Conservation (phyloP, 1,140 invertebrate genomes). For the Meloidogyne chitwoodi region DNA sequence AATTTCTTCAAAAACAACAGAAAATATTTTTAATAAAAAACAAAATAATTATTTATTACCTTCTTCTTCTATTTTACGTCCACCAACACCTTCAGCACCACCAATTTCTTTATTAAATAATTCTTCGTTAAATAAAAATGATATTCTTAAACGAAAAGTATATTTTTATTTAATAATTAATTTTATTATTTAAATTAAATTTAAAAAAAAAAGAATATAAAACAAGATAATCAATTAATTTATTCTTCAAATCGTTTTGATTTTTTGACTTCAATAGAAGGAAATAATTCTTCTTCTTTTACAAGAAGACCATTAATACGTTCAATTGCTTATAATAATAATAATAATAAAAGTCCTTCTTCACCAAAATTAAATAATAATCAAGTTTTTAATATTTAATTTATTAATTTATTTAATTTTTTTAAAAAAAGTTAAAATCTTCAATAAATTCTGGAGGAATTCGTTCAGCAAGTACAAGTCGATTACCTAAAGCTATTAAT, state of each 20-base stretch:
- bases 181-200: no score
- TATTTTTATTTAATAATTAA: no score
- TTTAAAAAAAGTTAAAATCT: not conserved
- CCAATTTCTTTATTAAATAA: conserved; percentile 20
- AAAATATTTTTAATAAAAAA: not conserved
- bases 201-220: no score
- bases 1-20: conserved; percentile 1
- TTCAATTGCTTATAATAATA: not conserved
- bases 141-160: no score
- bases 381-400: not conserved
- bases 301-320: conserved; percentile 3
- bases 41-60: not conserved
- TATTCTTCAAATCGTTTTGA: not conserved
- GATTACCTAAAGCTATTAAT: conserved; percentile 5
- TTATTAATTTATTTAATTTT: not conserved
- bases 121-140: not conserved
- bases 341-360: not conserved
- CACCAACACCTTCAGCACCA: conserved; percentile 24
- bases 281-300: not conserved
- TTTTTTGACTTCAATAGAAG: not conserved
- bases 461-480: conserved; percentile 11
- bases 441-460: not conserved
- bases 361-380: not conserved
- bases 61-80: not conserved
- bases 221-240: not conserved